Evolutionary conservation across 1,140 invertebrate genomes (phyloP), one percentile per base, ranked within the genome.

Genomic region (Centruroides sculpturatus): DNA sequence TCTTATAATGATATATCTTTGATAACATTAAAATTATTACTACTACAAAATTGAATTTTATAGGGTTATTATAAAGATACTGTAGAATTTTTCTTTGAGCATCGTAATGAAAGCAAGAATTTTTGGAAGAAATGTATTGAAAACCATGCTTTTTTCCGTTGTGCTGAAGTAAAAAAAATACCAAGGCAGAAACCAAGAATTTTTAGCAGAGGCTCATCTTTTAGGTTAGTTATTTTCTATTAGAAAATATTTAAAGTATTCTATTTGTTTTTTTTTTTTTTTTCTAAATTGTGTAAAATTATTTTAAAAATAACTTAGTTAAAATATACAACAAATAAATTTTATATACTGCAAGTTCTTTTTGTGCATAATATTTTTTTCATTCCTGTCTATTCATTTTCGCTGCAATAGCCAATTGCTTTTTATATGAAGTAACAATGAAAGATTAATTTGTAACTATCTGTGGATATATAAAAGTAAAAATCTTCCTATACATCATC

Each of bases 71-170:
- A 96, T 75, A 96, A 97, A 70, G 95, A 98, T 69, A 90, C 89
- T 3, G 92, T 98, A 7, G 96, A 99, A 74, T 99, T 98, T 76
- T 90, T 92, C 75, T 99, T 99, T 77, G 92, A 97, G 61, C 86
- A 88, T 35, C 81, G 96, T 61, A 97, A 99, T 77, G 91, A 97
- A 67, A 98, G 95, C 77, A 99, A 99, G 79, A 95, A 92, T 72
- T 98, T 99, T 74, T 99, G 96, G 96, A 99, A 99, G 76, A 96
- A 97, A 71, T 98, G 94, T 74, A 94, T 99, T 1, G 96, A 99
- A 78, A 95, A 99, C 79, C 93, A 98, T 74, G 91, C 91, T 35
- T 98, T 98, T 76, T 98, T 98, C 77, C 83, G 93, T 13, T 96
- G 90, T 74, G 82, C 85, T 1, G 79, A 83, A 35, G 85, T 91